phyloP scores from a whole-genome alignment of 2,113 vertebrate species.

The Fulica atra region DNA sequence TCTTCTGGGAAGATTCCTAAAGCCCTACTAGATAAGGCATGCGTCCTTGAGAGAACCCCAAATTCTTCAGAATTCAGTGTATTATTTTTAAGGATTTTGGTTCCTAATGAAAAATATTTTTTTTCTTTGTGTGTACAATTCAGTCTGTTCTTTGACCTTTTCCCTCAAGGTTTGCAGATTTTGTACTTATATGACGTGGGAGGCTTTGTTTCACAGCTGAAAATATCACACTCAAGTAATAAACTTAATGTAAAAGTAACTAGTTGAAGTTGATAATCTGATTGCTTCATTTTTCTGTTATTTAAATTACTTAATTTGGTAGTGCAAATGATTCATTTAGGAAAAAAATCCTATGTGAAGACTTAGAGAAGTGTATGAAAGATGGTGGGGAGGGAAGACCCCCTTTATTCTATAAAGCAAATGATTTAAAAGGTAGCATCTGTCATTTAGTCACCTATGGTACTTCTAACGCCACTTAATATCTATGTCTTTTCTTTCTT shows the following conservation, averaged over 20 bases:
- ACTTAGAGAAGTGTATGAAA: not conserved
- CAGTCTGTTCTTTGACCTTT: not conserved
- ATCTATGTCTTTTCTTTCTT: not conserved
- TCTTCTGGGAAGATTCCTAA: not conserved
- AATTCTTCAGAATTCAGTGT: not conserved
- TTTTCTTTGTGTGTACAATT: not conserved
- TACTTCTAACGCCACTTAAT: not conserved
- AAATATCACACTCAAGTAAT: not conserved
- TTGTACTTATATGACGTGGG: not conserved
- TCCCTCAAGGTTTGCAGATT: not conserved
- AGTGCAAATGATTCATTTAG: not conserved
- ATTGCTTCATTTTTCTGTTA: not conserved
- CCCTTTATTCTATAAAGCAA: not conserved
- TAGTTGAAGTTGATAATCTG: not conserved
- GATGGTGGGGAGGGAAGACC: not conserved
- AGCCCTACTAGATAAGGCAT: not conserved
- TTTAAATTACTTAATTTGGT: not conserved
- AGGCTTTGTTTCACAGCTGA: not conserved
- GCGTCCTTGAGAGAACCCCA: not conserved
- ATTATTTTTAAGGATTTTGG: not conserved
- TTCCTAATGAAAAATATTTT: not conserved
- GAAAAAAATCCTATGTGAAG: fast-evolving
- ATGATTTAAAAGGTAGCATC: not conserved
- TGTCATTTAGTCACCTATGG: not conserved
- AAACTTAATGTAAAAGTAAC: not conserved